Conservation (phyloP, 2,797 vertebrate species). For the Cyprinodon diabolis region DNA sequence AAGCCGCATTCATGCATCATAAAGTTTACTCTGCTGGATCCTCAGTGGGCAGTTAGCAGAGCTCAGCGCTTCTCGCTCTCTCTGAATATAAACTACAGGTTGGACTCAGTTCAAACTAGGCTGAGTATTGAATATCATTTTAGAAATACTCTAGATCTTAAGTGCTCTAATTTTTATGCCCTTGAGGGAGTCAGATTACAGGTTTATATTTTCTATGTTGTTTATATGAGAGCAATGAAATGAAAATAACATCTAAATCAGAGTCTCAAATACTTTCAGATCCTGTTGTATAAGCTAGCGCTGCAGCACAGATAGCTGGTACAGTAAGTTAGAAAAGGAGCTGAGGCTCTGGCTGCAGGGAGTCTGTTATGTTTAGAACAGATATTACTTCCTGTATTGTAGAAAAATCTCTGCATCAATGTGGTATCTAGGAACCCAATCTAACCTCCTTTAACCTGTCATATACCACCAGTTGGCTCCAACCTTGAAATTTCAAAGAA, state of each 20-base stretch:
- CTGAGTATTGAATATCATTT: not conserved
- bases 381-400: not conserved
- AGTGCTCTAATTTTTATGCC: conserved; percentile 12
- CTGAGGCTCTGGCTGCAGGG: not conserved
- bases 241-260: not conserved
- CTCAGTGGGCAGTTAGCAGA: conserved; percentile 44
- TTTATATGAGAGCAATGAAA: not conserved
- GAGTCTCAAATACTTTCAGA: not conserved
- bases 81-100: conserved; percentile 27
- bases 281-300: not conserved
- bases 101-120: conserved; percentile 11
- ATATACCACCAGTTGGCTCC: not conserved
- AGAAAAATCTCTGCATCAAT: not conserved
- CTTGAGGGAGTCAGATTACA: conserved; percentile 11
- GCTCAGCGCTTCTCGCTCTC: conserved; percentile 43
- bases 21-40: conserved; percentile 50
- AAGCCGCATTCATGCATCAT: conserved; percentile 47
- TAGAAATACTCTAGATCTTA: conserved; percentile 3
- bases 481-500: not conserved
- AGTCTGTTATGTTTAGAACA: not conserved
- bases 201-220: not conserved
- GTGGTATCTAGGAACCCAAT: not conserved
- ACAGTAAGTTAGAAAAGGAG: not conserved
- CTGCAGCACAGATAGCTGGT: not conserved
- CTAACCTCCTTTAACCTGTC: not conserved